Percentiles rank a stretch among this genome's conserved stretches.
phyloP scores from a whole-genome alignment of 2,113 vertebrate species.

The Oryzias curvinotus region DNA sequence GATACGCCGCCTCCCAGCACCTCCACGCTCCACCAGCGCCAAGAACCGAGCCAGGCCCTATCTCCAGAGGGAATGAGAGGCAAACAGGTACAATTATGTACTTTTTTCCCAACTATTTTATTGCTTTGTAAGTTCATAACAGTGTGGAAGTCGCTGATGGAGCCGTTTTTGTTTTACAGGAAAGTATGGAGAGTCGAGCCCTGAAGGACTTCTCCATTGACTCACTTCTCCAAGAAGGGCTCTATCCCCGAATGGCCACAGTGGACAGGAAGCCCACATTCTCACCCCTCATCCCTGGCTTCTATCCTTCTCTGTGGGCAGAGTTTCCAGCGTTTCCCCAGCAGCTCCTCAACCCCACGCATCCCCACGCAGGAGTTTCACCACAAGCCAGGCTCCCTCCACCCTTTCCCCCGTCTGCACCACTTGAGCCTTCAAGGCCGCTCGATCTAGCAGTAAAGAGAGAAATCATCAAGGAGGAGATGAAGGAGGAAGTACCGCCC shows the following conservation, averaged over 20 bases:
- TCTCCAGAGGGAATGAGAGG: slow-evolving; percentile 54
- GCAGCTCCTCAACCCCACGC: slow-evolving; percentile 74
- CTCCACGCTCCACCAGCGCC: slow-evolving; percentile 77
- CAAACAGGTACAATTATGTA: slow-evolving; percentile 57
- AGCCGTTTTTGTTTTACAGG: slow-evolving; percentile 47
- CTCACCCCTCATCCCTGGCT: slow-evolving; percentile 86
- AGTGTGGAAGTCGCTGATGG: no score
- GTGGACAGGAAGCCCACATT: slow-evolving; percentile 84
- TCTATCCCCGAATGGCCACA: slow-evolving; percentile 87
- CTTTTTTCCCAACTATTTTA: not conserved
- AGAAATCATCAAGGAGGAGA: slow-evolving; percentile 92
- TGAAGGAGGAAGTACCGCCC: slow-evolving; percentile 86
- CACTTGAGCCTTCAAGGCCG: slow-evolving; percentile 78
- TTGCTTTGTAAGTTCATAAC: not conserved
- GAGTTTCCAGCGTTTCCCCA: slow-evolving; percentile 86
- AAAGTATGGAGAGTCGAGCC: slow-evolving; percentile 72
- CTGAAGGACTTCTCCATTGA: slow-evolving; percentile 96
- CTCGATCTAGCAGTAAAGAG: slow-evolving; percentile 92
- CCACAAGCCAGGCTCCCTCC: slow-evolving; percentile 69
- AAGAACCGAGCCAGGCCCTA: slow-evolving; percentile 54
- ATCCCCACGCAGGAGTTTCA: slow-evolving; percentile 54
- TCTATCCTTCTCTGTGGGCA: slow-evolving; percentile 93
- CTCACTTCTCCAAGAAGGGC: slow-evolving; percentile 91
- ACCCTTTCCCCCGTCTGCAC: slow-evolving; percentile 74
- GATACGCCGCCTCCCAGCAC: slow-evolving; percentile 76